A percentile compares a stretch with the other conserved stretches of the same genome.
Conservation (phyloP, 2,113 vertebrate species). For the Synchiropus splendidus region DNA sequence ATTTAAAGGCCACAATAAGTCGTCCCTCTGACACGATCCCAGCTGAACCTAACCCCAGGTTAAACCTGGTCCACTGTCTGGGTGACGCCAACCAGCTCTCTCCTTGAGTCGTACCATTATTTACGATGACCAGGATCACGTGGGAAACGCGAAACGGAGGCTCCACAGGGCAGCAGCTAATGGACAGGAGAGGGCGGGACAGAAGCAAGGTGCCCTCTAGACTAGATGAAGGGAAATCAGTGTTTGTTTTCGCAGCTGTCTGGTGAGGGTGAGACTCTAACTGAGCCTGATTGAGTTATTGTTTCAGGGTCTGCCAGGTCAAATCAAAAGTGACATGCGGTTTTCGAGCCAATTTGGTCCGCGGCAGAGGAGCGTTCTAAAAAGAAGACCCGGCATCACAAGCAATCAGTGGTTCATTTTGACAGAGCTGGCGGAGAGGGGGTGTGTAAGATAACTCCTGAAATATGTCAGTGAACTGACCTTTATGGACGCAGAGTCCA, state of each 20-base stretch:
- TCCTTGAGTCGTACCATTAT: too few species aligned
- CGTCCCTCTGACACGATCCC: too few species aligned
- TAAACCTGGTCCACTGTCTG: too few species aligned
- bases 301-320: slow-evolving; percentile 51
- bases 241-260: slow-evolving; percentile 54
- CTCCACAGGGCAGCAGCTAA: too few species aligned
- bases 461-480: slow-evolving; percentile 41
- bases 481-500: slow-evolving; percentile 40
- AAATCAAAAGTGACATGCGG: slow-evolving; percentile 56
- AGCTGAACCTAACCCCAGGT: too few species aligned
- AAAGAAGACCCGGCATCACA: slow-evolving; percentile 32
- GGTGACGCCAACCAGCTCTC: too few species aligned
- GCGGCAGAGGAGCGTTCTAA: slow-evolving; percentile 1
- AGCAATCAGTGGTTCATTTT: slow-evolving; percentile 36
- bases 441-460: slow-evolving; percentile 15
- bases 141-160: too few species aligned
- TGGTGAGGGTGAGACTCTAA: slow-evolving; percentile 43
- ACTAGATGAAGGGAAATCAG: slow-evolving; percentile 45
- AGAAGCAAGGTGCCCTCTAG: slow-evolving; percentile 53
- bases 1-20: too few species aligned
- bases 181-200: too few species aligned
- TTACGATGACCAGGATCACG: too few species aligned
- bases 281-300: slow-evolving; percentile 56
- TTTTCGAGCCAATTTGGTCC: slow-evolving; percentile 44
- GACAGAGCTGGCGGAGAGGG: slow-evolving; percentile 37